Evolutionary conservation across 2,888 invertebrate species (phyloP).

Genomic region (Heliconius hortense): DNA sequence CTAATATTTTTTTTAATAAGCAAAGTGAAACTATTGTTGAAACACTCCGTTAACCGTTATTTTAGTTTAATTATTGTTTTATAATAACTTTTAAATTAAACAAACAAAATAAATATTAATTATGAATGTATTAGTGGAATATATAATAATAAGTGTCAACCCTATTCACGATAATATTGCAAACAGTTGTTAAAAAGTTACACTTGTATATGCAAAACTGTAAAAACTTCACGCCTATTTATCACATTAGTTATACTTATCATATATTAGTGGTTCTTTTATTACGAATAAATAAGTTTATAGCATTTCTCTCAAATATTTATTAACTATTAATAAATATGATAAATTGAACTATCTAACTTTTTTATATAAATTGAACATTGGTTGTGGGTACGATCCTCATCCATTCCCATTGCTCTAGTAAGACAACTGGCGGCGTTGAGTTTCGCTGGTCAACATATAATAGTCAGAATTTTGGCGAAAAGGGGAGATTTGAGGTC

Average conservation of each 20-base stretch:
- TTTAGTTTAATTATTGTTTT: no score
- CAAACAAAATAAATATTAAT: not conserved
- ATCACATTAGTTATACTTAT: slow-evolving; percentile 34
- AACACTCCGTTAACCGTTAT: no score
- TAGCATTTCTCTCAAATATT: not conserved
- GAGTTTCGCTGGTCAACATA: no score
- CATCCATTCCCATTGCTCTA: no score
- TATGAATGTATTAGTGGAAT: not conserved
- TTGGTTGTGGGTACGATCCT: no score
- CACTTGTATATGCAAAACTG: slow-evolving; percentile 38
- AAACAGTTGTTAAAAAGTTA: slow-evolving; percentile 8
- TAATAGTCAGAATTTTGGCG: no score
- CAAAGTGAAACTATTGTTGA: no score
- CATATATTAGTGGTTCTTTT: slow-evolving; percentile 29
- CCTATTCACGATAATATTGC: not conserved
- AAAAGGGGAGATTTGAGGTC: no score
- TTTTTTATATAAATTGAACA: no score
- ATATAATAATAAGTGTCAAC: not conserved
- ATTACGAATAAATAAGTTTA: not conserved
- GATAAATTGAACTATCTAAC: not conserved
- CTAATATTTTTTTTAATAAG: no score
- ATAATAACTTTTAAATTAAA: not conserved
- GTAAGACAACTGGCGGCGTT: no score
- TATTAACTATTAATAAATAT: not conserved
- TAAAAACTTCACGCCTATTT: slow-evolving; percentile 38